phyloP scores from a whole-genome alignment of 2,797 vertebrate genomes.

The Myripristis jacobus region DNA sequence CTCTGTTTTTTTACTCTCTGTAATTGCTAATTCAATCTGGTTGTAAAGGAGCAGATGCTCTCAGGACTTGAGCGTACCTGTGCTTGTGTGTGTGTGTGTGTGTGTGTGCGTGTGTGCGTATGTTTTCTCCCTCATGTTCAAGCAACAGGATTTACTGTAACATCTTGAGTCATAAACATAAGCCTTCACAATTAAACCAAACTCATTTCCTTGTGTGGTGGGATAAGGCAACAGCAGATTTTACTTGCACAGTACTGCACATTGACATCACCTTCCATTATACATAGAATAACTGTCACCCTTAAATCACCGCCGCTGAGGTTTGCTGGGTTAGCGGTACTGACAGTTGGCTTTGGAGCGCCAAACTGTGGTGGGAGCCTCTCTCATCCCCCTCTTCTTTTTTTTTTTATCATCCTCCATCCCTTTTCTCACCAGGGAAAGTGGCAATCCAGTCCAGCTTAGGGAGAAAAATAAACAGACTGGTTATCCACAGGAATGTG shows the following conservation, averaged over 20 bases:
- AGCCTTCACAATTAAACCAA: constrained; percentile 68
- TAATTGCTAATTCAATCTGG: constrained; percentile 87
- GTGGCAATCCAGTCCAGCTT: constrained; percentile 72
- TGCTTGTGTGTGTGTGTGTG: constrained; percentile 8
- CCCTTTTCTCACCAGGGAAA: constrained; percentile 78
- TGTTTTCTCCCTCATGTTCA: constrained; percentile 48
- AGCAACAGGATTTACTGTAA: constrained; percentile 76
- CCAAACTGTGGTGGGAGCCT: constrained; percentile 64
- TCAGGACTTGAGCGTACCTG: constrained; percentile 75
- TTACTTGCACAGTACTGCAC: constrained; percentile 53
- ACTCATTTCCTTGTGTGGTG: constrained; percentile 52
- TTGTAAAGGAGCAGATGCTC: constrained; percentile 86
- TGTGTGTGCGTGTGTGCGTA: constrained; percentile 26
- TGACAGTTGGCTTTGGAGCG: constrained; percentile 63
- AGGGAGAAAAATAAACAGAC: constrained; percentile 80
- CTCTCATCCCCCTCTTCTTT: constrained; percentile 56
- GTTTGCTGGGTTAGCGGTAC: constrained; percentile 53
- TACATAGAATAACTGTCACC: constrained; percentile 46
- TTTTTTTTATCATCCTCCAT: constrained; percentile 59
- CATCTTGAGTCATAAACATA: constrained; percentile 76
- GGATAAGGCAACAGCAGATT: constrained; percentile 50
- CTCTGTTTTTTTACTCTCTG: constrained; percentile 82
- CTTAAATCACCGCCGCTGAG: constrained; percentile 66
- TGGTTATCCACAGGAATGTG: constrained; percentile 82
- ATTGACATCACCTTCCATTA: constrained; percentile 71